Evolutionary conservation across 2,888 invertebrate species (phyloP).

Genomic region (Aleiodes leptofemur): DNA sequence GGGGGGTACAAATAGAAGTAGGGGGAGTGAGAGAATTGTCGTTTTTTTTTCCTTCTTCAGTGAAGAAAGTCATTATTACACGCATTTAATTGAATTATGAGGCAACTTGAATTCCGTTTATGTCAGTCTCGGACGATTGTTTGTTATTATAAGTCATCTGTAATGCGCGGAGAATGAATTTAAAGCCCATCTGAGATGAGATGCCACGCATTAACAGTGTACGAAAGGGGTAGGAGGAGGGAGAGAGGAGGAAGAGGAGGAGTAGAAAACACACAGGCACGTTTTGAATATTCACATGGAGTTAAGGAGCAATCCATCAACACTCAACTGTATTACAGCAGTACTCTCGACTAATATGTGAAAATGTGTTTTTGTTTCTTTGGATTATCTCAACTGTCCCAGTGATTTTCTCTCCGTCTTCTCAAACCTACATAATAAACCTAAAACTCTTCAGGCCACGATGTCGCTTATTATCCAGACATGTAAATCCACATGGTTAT

Average conservation of each 20-base stretch:
- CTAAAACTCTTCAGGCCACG: constrained; percentile 8
- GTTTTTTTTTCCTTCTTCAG: background rate
- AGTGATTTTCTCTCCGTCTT: constrained; percentile 17
- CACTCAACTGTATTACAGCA: constrained; percentile 8
- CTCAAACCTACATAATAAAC: constrained; percentile 1
- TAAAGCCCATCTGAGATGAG: constrained; percentile 29
- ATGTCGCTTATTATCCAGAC: constrained; percentile 25
- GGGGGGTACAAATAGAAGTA: constrained; percentile 6
- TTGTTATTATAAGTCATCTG: constrained; percentile 34
- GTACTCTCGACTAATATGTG: constrained; percentile 7
- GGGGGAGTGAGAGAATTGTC: constrained; percentile 13
- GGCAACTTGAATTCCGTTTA: background rate
- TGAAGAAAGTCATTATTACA: constrained; percentile 1
- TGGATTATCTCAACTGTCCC: constrained; percentile 36
- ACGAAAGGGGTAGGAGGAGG: background rate
- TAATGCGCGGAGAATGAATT: constrained; percentile 28
- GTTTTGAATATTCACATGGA: constrained; percentile 5
- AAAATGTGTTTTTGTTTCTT: constrained; percentile 25
- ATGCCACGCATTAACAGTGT: constrained; percentile 13
- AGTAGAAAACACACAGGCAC: constrained; percentile 14
- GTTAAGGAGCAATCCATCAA: constrained; percentile 19
- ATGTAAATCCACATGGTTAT: constrained; percentile 23
- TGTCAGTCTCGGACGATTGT: constrained; percentile 24
- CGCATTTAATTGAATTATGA: constrained; percentile 21
- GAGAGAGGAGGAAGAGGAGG: background rate